Base-by-base conservation (phyloP, 2,797 vertebrate genomes). In the Gila robusta region DNA sequence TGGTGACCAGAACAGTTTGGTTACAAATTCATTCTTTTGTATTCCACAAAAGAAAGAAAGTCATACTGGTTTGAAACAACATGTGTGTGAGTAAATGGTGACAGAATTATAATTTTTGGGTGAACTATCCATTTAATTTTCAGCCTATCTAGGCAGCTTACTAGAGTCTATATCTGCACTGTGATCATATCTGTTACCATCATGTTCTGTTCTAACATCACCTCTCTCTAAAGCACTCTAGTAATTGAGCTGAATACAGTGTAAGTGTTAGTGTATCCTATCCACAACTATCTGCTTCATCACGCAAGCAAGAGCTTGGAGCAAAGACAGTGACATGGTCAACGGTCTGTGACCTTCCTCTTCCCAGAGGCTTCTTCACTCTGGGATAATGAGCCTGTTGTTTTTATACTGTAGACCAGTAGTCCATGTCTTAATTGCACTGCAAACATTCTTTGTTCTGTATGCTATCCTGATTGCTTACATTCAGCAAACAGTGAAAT, bases 261-360 rank as follows among this genome's bases (percentile, higher is more conserved):
- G 71, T 54, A 70, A 74, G 54, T 23, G 62, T 23, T 32, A 54
- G 35, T 80, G 49, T 73, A 49, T 54, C 17, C 39, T 79, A 39
- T 87, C 64, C 2, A 1, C 23, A 7, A 26, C 14, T 82, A 35
- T 56, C 39, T 52, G 47, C 47, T 76, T 52, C 32, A 49, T 74
- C 56, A 52, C 9, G 10, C 17, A 41, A 79, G 26, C 54, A 72
- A 79, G 52, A 54, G 41, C 82, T 77, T 1, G 5, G 28, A 78
- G 81, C 74, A 77, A 81, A 87, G 62, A 70, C 73, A 52, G 64
- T 6, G 9, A 32, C 59, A 37, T 77, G 72, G 62, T 81, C 69
- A 87, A 66, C 49, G 10, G 79, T 84, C n/a, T 78, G 79, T 88
- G 72, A 72, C 79, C 87, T 82, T 79, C 35, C 37, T 84, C 28